A percentile compares a stretch with the other conserved stretches of the same genome.
phyloP scores from a whole-genome alignment of 1,140 invertebrate species.

The Leptinotarsa defecta region DNA sequence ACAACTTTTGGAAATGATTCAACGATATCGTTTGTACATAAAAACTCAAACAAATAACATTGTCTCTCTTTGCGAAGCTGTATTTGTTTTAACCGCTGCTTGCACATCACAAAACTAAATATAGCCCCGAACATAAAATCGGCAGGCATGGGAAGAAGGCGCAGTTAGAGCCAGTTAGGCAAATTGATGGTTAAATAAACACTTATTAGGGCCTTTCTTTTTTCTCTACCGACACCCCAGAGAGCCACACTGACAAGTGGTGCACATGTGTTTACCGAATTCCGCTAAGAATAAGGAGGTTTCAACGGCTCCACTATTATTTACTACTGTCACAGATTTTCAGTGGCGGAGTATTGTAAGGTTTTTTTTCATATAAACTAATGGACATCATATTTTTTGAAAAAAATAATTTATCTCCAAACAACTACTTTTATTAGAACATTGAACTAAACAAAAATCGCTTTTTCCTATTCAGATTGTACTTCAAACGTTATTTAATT shows the following conservation, averaged over 20 bases:
- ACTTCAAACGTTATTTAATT: too few species aligned
- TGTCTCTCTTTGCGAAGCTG: conserved; percentile 21
- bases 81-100: conserved; percentile 15
- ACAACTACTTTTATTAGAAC: too few species aligned
- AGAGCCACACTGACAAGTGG: conserved; percentile 44
- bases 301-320: conserved; percentile 13
- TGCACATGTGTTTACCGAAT: conserved; percentile 50
- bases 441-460: too few species aligned
- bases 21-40: too few species aligned
- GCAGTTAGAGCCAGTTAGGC: conserved; percentile 32
- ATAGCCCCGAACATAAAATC: conserved; percentile 16
- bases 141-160: background rate
- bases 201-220: conserved; percentile 47
- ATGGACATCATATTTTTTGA: too few species aligned
- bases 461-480: too few species aligned
- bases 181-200: conserved; percentile 50
- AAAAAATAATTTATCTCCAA: too few species aligned
- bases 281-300: conserved; percentile 29
- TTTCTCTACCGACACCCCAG: conserved; percentile 31
- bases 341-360: background rate
- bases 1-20: too few species aligned
- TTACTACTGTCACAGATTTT: background rate
- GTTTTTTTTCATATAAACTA: too few species aligned
- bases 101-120: conserved; percentile 19
- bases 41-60: conserved; percentile 10